Conservation (phyloP, 2,113 vertebrate species). For the Leuciscus idus region DNA sequence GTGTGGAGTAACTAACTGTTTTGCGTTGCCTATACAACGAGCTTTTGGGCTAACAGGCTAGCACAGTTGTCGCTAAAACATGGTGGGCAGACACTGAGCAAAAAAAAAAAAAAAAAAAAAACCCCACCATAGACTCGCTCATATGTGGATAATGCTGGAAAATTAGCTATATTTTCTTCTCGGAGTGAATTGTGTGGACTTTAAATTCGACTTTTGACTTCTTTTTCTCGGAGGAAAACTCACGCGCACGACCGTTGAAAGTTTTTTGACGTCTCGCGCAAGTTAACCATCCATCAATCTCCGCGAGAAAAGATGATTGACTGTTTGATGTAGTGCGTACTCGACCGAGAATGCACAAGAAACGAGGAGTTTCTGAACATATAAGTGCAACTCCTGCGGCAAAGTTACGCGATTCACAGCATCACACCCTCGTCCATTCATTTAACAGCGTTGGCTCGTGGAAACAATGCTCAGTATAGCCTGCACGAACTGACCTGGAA, state of each 20-base stretch:
- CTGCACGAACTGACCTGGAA: background rate
- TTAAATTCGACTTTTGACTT: background rate
- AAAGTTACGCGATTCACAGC: constrained; percentile 37
- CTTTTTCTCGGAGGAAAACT: background rate
- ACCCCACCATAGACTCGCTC: background rate
- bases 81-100: constrained; percentile 70
- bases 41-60: constrained; percentile 52
- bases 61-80: constrained; percentile 66
- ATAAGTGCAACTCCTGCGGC: constrained; percentile 5
- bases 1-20: constrained; percentile 35
- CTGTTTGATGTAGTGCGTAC: background rate
- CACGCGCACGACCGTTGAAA: constrained; percentile 40
- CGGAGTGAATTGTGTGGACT: background rate
- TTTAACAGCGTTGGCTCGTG: background rate
- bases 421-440: constrained; percentile 38
- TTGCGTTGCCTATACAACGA: constrained; percentile 32
- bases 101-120: constrained; percentile 41
- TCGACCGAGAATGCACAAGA: constrained; percentile 24
- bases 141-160: constrained; percentile 36
- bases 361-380: constrained; percentile 5
- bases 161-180: background rate
- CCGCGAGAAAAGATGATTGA: background rate
- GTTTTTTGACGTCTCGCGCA: constrained; percentile 30
- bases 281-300: constrained; percentile 12
- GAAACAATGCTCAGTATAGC: constrained; percentile 6